phyloP scores from a whole-genome alignment of 2,113 vertebrate species.

The Gnathochromis pfefferi region DNA sequence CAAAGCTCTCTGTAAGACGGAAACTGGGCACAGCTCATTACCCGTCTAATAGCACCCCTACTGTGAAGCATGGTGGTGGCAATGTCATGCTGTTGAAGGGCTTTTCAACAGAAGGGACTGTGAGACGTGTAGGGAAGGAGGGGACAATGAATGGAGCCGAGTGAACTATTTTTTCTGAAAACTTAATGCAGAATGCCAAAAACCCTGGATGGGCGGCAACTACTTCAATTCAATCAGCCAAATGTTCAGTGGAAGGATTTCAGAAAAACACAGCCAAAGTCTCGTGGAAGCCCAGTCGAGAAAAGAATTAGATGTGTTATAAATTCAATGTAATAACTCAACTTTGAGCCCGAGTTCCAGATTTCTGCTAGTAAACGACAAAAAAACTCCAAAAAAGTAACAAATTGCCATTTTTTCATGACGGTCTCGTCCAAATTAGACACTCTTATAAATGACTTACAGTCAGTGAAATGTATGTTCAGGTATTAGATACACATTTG shows the following conservation, averaged over 20 bases:
- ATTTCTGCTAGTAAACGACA: background rate
- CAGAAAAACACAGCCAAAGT: background rate
- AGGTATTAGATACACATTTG: background rate
- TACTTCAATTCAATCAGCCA: slow-evolving; percentile 2
- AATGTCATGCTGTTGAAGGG: slow-evolving; percentile 29
- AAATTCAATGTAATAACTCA: background rate
- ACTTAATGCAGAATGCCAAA: slow-evolving; percentile 4
- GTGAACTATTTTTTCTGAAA: background rate
- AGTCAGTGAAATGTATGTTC: background rate
- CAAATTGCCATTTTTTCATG: background rate
- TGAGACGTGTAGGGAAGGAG: background rate
- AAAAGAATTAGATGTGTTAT: background rate
- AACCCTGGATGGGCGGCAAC: background rate
- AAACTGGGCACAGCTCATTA: slow-evolving; percentile 58
- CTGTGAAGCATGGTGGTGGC: slow-evolving; percentile 34
- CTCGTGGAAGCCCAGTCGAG: background rate
- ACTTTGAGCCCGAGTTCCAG: background rate
- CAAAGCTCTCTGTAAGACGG: slow-evolving; percentile 25
- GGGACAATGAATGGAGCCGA: slow-evolving; percentile 14
- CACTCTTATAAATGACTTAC: background rate
- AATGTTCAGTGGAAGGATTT: background rate
- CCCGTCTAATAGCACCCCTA: slow-evolving; percentile 44
- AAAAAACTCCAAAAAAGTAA: background rate
- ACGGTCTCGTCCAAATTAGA: background rate
- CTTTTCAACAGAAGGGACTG: slow-evolving; percentile 30